These are phyloP conservation scores for Fabriciana adippe DNA, from an alignment of 2,888 invertebrate genomes.

Conservation along the genomic window DNA sequence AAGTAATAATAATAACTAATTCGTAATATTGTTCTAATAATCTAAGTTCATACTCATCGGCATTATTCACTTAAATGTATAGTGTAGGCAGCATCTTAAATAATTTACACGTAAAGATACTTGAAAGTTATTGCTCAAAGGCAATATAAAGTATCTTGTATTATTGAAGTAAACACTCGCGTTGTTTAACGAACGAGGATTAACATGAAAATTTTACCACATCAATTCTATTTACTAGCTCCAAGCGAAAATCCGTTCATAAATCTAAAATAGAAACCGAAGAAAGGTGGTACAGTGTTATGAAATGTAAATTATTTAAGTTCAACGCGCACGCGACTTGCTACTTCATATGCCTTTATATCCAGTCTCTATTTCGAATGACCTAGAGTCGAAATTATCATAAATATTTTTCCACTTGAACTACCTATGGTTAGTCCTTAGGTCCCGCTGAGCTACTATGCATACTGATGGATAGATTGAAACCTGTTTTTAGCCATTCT, in stretches of 20 bases:
- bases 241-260: slow-evolving; percentile 27
- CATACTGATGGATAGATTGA: slow-evolving; percentile 37
- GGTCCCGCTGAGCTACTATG: slow-evolving; percentile 39
- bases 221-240: slow-evolving; percentile 27
- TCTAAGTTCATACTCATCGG: not conserved
- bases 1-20: too few relatives aligned
- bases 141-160: slow-evolving; percentile 13
- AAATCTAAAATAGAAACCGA: slow-evolving; percentile 37
- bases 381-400: slow-evolving; percentile 1
- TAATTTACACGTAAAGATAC: slow-evolving; percentile 3
- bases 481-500: slow-evolving; percentile 35
- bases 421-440: slow-evolving; percentile 23
- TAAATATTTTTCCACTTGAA: not conserved
- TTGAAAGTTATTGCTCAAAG: not conserved
- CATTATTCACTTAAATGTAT: slow-evolving; percentile 8
- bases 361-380: not conserved
- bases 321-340: slow-evolving; percentile 31
- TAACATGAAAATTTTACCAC: slow-evolving; percentile 19
- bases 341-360: not conserved
- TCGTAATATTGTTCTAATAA: not conserved
- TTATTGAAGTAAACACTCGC: slow-evolving; percentile 21
- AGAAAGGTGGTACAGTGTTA: slow-evolving; percentile 36
- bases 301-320: slow-evolving; percentile 37
- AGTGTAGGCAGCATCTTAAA: not conserved
- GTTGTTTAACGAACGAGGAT: slow-evolving; percentile 11